phyloP scores from a whole-genome alignment of 2,888 invertebrate genomes.

The Leptogaster cylindrica region DNA sequence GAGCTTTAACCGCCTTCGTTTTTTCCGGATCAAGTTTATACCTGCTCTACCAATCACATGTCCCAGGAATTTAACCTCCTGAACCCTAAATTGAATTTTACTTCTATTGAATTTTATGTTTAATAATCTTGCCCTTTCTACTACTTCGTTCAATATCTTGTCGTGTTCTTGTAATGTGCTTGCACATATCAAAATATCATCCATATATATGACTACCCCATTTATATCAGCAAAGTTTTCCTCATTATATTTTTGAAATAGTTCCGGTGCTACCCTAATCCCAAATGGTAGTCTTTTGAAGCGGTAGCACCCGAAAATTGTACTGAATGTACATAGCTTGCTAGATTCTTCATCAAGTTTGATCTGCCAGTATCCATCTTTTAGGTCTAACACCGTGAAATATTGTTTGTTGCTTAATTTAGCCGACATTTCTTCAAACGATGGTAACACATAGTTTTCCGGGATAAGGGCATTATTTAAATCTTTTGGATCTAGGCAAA shows the following conservation, averaged over 20 bases:
- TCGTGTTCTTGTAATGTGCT: slow-evolving; percentile 13
- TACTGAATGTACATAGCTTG: slow-evolving; percentile 50
- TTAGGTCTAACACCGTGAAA: slow-evolving; percentile 50
- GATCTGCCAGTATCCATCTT: slow-evolving; percentile 45
- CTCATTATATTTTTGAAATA: slow-evolving; percentile 46
- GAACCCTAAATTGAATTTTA: not conserved
- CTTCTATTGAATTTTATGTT: slow-evolving; percentile 24
- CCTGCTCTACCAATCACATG: not conserved
- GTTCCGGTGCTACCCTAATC: slow-evolving; percentile 19
- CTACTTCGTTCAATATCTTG: slow-evolving; percentile 7
- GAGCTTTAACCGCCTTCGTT: not conserved
- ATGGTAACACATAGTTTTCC: slow-evolving; percentile 50
- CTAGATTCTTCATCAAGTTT: slow-evolving; percentile 43
- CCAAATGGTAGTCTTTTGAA: slow-evolving; percentile 23
- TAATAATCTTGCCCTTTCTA: not conserved
- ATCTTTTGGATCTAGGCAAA: slow-evolving; percentile 50
- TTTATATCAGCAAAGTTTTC: slow-evolving; percentile 47
- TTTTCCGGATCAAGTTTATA: too few relatives aligned
- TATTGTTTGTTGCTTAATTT: slow-evolving; percentile 49
- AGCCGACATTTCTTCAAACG: slow-evolving; percentile 49
- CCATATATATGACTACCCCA: slow-evolving; percentile 28
- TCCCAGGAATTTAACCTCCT: not conserved
- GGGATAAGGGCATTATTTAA: slow-evolving; percentile 49
- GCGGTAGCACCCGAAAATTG: slow-evolving; percentile 42
- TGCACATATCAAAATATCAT: slow-evolving; percentile 4